Conservation (phyloP, 2,888 invertebrate genomes). For the Sabatieria punctata region DNA sequence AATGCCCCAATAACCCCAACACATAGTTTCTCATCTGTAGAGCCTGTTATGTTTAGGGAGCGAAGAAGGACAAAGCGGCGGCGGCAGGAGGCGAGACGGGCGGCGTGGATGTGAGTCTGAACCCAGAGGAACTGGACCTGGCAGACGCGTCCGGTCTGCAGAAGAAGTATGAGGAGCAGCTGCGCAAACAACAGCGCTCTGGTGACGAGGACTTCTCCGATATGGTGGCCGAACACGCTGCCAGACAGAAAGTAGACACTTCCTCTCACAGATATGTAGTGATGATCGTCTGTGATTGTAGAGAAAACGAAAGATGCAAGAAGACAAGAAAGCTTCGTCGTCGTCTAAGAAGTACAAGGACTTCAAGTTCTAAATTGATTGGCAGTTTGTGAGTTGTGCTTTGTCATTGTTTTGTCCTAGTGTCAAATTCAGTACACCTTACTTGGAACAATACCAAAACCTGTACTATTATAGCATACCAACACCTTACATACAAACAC, state of each 20-base stretch:
- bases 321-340: slow-evolving; percentile 22
- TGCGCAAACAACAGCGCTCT: slow-evolving; percentile 60
- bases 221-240: slow-evolving; percentile 95
- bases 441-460: too few species aligned
- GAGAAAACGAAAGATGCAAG: slow-evolving; percentile 27
- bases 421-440: too few species aligned
- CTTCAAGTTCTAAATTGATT: slow-evolving; percentile 26
- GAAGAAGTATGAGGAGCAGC: slow-evolving; percentile 80
- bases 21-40: too few species aligned
- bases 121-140: slow-evolving; percentile 89
- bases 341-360: slow-evolving; percentile 27
- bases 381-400: too few species aligned
- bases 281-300: slow-evolving; percentile 14
- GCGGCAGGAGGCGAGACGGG: slow-evolving; percentile 20
- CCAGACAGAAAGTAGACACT: slow-evolving; percentile 62
- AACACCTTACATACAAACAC: too few species aligned
- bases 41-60: too few species aligned
- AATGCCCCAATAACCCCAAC: too few species aligned
- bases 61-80: background rate
- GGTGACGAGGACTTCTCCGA: slow-evolving; percentile 86
- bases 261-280: background rate
- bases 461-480: too few species aligned
- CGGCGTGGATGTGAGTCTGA: slow-evolving; percentile 73
- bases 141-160: slow-evolving; percentile 82
- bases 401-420: too few species aligned